Conservation (phyloP, 1,140 invertebrate genomes). For the Drosophila seguyi region DNA sequence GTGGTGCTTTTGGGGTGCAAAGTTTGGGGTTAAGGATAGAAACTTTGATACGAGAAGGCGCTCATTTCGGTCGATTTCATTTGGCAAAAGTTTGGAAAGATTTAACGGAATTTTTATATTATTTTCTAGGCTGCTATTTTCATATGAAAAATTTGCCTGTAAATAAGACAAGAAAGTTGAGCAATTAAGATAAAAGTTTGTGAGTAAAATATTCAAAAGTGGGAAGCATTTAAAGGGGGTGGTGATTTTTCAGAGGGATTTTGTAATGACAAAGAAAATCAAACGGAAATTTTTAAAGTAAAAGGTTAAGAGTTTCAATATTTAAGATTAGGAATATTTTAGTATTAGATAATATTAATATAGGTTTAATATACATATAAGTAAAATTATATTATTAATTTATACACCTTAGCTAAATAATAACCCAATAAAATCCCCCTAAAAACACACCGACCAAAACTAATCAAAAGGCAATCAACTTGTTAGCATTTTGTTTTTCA, state of each 20-base stretch:
- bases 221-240: background rate
- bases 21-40: constrained; percentile 29
- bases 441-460: background rate
- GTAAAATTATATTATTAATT: background rate
- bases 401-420: background rate
- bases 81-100: constrained; percentile 23
- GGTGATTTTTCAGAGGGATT: fast-evolving
- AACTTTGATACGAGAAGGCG: background rate
- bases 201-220: background rate
- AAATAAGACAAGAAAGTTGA: constrained; percentile 12
- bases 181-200: constrained; percentile 12
- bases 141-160: constrained; percentile 1
- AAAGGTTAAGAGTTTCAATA: background rate
- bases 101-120: background rate
- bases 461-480: constrained; percentile 10
- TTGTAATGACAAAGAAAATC: background rate
- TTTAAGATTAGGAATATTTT: background rate
- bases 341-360: background rate
- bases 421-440: background rate
- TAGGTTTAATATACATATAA: background rate
- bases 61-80: constrained; percentile 25
- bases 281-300: background rate
- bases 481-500: constrained; percentile 5
- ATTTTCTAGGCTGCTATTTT: background rate
- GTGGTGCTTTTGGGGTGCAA: constrained; percentile 5